A percentile compares a stretch with the other conserved stretches of the same genome.
These are phyloP conservation scores for Octonoba sinensis DNA, from an alignment of 2,888 invertebrate genomes.

Conservation along the genomic window DNA sequence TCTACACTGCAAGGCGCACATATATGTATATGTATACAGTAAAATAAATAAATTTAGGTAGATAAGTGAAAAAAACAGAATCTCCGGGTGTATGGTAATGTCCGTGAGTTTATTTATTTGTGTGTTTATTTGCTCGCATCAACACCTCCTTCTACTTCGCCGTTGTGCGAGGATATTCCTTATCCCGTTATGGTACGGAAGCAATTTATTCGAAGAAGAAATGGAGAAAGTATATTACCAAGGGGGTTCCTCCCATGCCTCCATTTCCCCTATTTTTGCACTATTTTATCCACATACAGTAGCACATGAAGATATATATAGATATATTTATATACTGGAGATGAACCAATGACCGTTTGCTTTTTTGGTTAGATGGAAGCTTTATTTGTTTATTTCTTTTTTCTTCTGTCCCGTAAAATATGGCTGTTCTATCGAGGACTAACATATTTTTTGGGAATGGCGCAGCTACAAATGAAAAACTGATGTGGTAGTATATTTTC, in stretches of 20 bases:
- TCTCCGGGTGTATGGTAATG: conserved; percentile 60
- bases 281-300: conserved; percentile 43
- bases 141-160: conserved; percentile 44
- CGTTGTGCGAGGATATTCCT: conserved; percentile 52
- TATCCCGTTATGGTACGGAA: conserved; percentile 57
- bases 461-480: conserved; percentile 32
- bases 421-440: conserved; percentile 35
- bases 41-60: conserved; percentile 25
- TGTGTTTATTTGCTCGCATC: conserved; percentile 62
- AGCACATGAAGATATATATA: conserved; percentile 26
- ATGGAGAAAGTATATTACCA: conserved; percentile 62
- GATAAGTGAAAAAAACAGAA: conserved; percentile 63
- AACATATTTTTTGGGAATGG: conserved; percentile 25
- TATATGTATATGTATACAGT: conserved; percentile 23
- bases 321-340: neutral
- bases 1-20: conserved; percentile 33
- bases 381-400: conserved; percentile 18
- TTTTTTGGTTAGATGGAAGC: neutral
- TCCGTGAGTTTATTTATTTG: conserved; percentile 60
- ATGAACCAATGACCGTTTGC: conserved; percentile 56
- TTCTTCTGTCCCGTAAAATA: conserved; percentile 30
- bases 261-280: conserved; percentile 35
- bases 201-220: conserved; percentile 58
- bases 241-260: conserved; percentile 9
- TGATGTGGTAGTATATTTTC: neutral